phyloP scores from a whole-genome alignment of 2,888 invertebrate species.

The Hylaea fasciaria region DNA sequence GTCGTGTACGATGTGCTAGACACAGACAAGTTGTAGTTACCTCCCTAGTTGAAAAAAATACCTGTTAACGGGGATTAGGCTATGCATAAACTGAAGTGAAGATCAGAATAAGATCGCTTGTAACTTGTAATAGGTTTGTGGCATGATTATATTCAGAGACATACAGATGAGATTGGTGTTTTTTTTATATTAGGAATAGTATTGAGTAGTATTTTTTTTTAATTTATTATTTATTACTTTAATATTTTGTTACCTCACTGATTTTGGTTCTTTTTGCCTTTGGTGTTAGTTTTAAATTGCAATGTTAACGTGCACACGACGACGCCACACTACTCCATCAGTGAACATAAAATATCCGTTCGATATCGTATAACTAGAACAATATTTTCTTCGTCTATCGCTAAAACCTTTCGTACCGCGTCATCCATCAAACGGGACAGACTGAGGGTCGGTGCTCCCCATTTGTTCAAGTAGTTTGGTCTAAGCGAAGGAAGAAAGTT shows the following conservation, averaged over 20 bases:
- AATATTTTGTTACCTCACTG: background rate
- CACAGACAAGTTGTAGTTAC: background rate
- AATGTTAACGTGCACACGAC: background rate
- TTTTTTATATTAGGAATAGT: no score
- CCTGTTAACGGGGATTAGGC: no score
- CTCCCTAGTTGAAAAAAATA: background rate
- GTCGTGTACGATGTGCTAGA: conserved; percentile 90
- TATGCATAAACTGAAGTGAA: no score
- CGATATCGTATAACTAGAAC: conserved; percentile 59
- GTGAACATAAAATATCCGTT: conserved; percentile 21
- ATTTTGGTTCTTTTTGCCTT: background rate
- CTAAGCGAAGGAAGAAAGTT: conserved; percentile 15
- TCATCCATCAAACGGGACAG: conserved; percentile 75
- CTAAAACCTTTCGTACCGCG: conserved; percentile 63
- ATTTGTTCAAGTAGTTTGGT: conserved; percentile 45
- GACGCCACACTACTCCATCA: conserved; percentile 15
- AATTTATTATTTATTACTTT: no score
- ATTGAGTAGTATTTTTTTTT: no score
- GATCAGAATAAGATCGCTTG: no score
- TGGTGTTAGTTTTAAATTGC: background rate
- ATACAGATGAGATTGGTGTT: no score
- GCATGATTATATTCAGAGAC: no score
- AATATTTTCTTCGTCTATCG: conserved; percentile 75
- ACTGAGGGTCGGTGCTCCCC: conserved; percentile 61
- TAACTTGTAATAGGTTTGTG: no score